Percentiles rank a stretch among this genome's conserved stretches.
Evolutionary conservation across 1,140 invertebrate species (phyloP).

Genomic region (Drosophila sechellia): DNA sequence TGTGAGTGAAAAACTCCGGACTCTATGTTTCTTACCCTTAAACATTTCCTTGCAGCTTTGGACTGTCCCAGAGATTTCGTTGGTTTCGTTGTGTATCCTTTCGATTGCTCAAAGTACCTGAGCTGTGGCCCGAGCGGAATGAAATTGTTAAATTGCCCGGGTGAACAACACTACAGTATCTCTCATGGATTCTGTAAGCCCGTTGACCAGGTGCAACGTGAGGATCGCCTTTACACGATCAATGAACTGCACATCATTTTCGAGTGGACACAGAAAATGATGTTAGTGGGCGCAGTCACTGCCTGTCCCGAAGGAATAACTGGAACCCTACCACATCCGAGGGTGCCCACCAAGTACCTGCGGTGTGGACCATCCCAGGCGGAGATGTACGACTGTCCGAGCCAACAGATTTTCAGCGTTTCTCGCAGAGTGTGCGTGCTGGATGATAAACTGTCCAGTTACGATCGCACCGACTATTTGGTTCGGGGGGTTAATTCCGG

Average conservation of each 20-base stretch:
- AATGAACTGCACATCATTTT: constrained; percentile 40
- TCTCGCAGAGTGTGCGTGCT: constrained; percentile 53
- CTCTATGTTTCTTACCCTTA: neutral
- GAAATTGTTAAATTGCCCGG: constrained; percentile 86
- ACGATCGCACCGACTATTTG: constrained; percentile 55
- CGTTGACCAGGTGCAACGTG: constrained; percentile 40
- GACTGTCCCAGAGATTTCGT: constrained; percentile 84
- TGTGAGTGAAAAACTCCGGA: constrained; percentile 20
- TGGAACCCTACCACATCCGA: constrained; percentile 86
- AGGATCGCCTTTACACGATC: constrained; percentile 42
- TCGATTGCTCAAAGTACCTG: constrained; percentile 88
- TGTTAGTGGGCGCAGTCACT: constrained; percentile 1
- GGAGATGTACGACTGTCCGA: constrained; percentile 38
- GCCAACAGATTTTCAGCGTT: constrained; percentile 62
- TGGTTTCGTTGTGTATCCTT: constrained; percentile 87
- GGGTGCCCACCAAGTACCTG: constrained; percentile 87
- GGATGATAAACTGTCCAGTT: constrained; percentile 32
- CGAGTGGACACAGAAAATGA: constrained; percentile 55
- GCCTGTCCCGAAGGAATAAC: constrained; percentile 86
- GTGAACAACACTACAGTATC: constrained; percentile 61
- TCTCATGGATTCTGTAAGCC: constrained; percentile 39
- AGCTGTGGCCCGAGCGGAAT: constrained; percentile 85
- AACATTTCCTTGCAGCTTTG: constrained; percentile 26
- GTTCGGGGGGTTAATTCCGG: neutral
- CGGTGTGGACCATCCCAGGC: constrained; percentile 85